A percentile compares a stretch with the other conserved stretches of the same genome.
phyloP scores from a whole-genome alignment of 2,888 invertebrate genomes.

The Aleiodes testaceus region DNA sequence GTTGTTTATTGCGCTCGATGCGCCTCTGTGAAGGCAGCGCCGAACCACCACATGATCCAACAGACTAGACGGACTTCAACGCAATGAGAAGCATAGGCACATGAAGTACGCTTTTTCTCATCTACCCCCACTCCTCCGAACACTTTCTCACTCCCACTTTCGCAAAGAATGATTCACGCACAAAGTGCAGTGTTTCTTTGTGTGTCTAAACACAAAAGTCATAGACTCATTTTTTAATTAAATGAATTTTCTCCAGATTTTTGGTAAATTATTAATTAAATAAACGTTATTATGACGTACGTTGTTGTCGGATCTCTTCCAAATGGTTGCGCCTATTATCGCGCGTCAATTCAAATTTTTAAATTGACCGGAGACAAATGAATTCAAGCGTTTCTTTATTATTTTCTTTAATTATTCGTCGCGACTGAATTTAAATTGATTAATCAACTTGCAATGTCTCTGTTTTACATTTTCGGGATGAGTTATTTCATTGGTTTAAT shows the following conservation, averaged over 20 bases:
- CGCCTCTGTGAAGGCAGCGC: background rate
- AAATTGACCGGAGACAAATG: background rate
- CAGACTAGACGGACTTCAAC: slow-evolving; percentile 10
- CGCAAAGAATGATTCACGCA: background rate
- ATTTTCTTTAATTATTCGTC: background rate
- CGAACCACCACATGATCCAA: background rate
- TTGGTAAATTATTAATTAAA: background rate
- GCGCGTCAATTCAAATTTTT: slow-evolving; percentile 13
- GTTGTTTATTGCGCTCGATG: background rate
- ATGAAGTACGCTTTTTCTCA: slow-evolving; percentile 9
- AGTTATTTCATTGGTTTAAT: slow-evolving; percentile 15
- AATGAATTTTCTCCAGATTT: too few relatives aligned
- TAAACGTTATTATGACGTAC: too few relatives aligned
- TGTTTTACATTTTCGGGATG: background rate
- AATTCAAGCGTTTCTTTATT: background rate
- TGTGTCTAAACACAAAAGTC: slow-evolving; percentile 1
- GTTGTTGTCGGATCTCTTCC: too few relatives aligned
- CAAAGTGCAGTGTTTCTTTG: slow-evolving; percentile 19
- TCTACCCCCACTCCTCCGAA: background rate
- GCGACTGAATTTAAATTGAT: slow-evolving; percentile 1
- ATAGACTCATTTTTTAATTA: slow-evolving; percentile 17
- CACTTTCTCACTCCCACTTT: background rate
- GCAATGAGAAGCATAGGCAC: too few relatives aligned
- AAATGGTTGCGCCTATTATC: background rate
- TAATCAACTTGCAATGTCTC: slow-evolving; percentile 6